Evolutionary conservation across 1,140 invertebrate species (phyloP).

Genomic region (Hyles vespertilio): DNA sequence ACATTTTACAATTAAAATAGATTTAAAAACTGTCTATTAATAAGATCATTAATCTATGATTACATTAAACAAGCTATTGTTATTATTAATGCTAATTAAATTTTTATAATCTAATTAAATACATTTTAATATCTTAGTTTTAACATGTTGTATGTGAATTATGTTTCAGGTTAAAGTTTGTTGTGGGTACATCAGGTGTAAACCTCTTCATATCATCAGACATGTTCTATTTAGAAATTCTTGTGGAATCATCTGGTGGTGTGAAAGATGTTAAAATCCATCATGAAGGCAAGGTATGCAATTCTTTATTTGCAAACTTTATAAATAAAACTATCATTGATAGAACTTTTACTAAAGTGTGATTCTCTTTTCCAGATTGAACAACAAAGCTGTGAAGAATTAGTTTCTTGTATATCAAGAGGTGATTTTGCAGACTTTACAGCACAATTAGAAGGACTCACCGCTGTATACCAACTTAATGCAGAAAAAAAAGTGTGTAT

Average conservation of each 20-base stretch:
- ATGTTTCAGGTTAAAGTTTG: constrained; percentile 77
- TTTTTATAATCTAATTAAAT: no score
- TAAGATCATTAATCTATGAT: not conserved
- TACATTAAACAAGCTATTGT: not conserved
- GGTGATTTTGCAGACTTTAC: constrained; percentile 96
- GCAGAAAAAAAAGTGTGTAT: constrained; percentile 88
- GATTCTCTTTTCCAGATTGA: constrained; percentile 17
- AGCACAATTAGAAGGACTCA: constrained; percentile 92
- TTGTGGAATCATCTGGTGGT: constrained; percentile 86
- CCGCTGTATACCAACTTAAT: constrained; percentile 94
- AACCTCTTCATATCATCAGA: constrained; percentile 95
- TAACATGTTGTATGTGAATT: not conserved
- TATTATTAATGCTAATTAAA: not conserved
- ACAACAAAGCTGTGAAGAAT: constrained; percentile 89
- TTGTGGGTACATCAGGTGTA: constrained; percentile 81
- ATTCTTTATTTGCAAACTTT: not conserved
- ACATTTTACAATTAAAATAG: no score
- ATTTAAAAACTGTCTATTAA: no score
- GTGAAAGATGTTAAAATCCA: constrained; percentile 96
- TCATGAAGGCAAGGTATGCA: constrained; percentile 84
- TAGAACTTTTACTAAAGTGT: not conserved
- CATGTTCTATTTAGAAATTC: constrained; percentile 97
- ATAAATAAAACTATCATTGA: constrained; percentile 7
- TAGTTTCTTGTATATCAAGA: constrained; percentile 78
- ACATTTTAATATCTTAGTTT: not conserved